Percentiles rank a stretch among this genome's conserved stretches.
Conservation (phyloP, 2,797 vertebrate species). For the Sebastes dallii region DNA sequence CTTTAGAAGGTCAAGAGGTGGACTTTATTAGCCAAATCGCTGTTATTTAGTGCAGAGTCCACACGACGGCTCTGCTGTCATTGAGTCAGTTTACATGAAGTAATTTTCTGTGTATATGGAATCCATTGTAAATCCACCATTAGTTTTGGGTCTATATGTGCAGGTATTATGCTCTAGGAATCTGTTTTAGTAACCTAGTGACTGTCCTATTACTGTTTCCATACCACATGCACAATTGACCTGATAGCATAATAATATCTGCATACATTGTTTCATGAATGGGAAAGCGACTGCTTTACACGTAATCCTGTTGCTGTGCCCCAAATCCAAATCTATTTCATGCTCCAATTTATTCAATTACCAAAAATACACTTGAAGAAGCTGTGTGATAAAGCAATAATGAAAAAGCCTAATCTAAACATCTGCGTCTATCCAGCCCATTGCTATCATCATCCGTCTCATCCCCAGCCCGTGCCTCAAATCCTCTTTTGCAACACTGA, state of each 20-base stretch:
- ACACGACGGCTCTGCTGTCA: not conserved
- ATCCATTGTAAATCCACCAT: not conserved
- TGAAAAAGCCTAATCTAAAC: constrained; percentile 68
- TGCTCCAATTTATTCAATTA: constrained; percentile 67
- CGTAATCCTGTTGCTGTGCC: constrained; percentile 51
- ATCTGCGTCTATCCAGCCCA: constrained; percentile 62
- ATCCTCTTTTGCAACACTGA: constrained; percentile 67
- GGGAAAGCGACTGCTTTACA: constrained; percentile 28
- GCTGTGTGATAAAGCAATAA: constrained; percentile 63
- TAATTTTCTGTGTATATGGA: not conserved
- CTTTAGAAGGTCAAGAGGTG: constrained; percentile 42
- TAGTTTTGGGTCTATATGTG: not conserved
- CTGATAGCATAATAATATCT: constrained; percentile 14
- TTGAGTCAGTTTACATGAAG: not conserved
- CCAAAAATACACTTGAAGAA: constrained; percentile 67
- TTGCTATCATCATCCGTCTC: constrained; percentile 56
- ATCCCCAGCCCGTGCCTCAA: constrained; percentile 52
- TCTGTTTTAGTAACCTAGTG: not conserved
- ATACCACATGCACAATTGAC: constrained; percentile 8
- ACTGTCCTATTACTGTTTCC: not conserved
- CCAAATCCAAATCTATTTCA: constrained; percentile 60
- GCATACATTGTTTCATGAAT: constrained; percentile 48
- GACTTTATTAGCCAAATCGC: constrained; percentile 37
- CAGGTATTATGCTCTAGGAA: not conserved
- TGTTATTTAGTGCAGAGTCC: constrained; percentile 23